A percentile compares a stretch with the other conserved stretches of the same genome.
Evolutionary conservation across 2,888 invertebrate genomes (phyloP).

Genomic region (Himalopsyche japonica): DNA sequence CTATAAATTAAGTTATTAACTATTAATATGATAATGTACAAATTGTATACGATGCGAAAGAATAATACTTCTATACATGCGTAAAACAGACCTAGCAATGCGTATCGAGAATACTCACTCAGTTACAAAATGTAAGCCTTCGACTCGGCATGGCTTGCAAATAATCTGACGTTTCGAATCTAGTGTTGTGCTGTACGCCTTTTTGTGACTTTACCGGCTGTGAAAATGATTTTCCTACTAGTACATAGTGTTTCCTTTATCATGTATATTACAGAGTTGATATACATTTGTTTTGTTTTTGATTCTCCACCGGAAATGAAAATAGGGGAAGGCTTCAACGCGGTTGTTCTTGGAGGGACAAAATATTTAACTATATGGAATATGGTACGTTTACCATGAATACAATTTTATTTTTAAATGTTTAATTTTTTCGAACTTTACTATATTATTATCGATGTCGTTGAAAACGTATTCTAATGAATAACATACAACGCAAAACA

Average conservation of each 20-base stretch:
- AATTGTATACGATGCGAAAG: too few relatives aligned
- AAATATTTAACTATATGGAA: slow-evolving; percentile 27
- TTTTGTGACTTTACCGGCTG: neutral
- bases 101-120: neutral
- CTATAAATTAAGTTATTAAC: too few relatives aligned
- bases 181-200: neutral
- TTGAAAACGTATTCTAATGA: too few relatives aligned
- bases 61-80: too few relatives aligned
- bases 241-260: neutral
- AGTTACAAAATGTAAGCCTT: neutral
- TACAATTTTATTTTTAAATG: too few relatives aligned
- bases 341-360: neutral
- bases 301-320: slow-evolving; percentile 4
- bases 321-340: neutral
- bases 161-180: neutral
- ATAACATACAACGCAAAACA: too few relatives aligned
- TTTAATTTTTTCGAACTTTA: too few relatives aligned
- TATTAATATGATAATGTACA: too few relatives aligned
- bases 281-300: neutral
- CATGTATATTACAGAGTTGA: neutral
- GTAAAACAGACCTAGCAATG: too few relatives aligned
- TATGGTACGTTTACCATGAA: slow-evolving; percentile 10
- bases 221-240: neutral
- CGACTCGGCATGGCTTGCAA: neutral
- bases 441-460: too few relatives aligned